Conservation (phyloP, 2,888 invertebrate species). For the Pachydiplax longipennis region DNA sequence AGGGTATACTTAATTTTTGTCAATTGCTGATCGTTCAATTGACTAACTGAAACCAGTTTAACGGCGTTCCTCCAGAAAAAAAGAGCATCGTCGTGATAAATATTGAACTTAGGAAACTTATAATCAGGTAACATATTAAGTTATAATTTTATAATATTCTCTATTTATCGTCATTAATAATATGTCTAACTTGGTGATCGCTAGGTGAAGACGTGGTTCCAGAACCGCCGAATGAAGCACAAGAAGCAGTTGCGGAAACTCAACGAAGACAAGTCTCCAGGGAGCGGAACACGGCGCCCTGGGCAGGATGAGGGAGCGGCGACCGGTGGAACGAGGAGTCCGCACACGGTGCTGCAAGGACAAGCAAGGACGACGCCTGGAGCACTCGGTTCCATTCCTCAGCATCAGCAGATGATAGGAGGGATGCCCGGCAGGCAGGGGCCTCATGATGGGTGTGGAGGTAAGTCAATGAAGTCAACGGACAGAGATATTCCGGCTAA, state of each 20-base stretch:
- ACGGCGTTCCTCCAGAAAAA: no score
- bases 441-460: slow-evolving; percentile 3
- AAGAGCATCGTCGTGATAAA: no score
- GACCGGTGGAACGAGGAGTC: background rate
- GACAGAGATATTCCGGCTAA: no score
- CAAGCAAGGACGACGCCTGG: slow-evolving; percentile 58
- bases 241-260: slow-evolving; percentile 87
- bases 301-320: slow-evolving; percentile 65
- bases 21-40: no score
- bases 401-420: slow-evolving; percentile 3
- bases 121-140: no score
- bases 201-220: slow-evolving; percentile 98
- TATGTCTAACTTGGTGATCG: slow-evolving; percentile 48
- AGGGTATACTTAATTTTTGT: no score
- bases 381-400: background rate
- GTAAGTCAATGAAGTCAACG: background rate
- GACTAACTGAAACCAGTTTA: no score
- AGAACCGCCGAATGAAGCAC: slow-evolving; percentile 96
- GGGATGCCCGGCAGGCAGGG: slow-evolving; percentile 9
- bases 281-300: background rate
- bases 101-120: no score
- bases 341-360: slow-evolving; percentile 22
- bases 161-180: background rate
- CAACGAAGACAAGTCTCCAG: slow-evolving; percentile 60
- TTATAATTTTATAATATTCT: no score